These are phyloP conservation scores for Apeira syringaria DNA, from an alignment of 2,888 invertebrate genomes.

Conservation along the genomic window DNA sequence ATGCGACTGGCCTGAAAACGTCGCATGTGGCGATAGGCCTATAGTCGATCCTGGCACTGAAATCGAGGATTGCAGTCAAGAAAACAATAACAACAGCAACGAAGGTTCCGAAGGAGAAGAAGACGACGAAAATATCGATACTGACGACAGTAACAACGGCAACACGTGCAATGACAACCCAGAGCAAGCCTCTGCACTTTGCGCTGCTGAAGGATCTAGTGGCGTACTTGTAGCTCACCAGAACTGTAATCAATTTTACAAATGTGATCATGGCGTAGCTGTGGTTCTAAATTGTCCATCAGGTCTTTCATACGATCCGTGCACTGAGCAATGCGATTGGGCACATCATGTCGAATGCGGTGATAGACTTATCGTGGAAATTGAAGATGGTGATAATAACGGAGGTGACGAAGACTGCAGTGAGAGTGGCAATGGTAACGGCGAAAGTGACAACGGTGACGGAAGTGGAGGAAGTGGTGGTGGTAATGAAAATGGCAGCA, in stretches of 20 bases:
- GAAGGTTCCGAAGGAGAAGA: constrained; percentile 3
- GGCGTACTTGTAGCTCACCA: constrained; percentile 44
- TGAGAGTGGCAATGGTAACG: constrained; percentile 1
- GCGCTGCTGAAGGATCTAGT: constrained; percentile 38
- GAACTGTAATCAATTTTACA: constrained; percentile 50
- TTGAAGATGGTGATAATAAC: constrained; percentile 19
- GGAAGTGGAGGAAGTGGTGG: constrained; percentile 3
- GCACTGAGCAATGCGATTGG: constrained; percentile 47
- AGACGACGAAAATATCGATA: neutral
- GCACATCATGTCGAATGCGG: constrained; percentile 46
- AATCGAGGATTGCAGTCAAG: constrained; percentile 7
- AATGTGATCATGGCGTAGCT: constrained; percentile 39
- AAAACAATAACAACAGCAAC: constrained; percentile 6
- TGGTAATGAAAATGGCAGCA: constrained; percentile 12
- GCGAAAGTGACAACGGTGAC: constrained; percentile 8
- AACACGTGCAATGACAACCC: constrained; percentile 39
- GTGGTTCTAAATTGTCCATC: constrained; percentile 35
- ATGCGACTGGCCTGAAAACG: constrained; percentile 43
- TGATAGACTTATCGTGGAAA: constrained; percentile 36
- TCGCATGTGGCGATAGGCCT: constrained; percentile 36
- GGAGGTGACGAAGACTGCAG: constrained; percentile 7
- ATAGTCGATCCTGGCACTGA: constrained; percentile 22
- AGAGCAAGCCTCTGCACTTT: constrained; percentile 39
- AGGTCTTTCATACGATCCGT: constrained; percentile 41
- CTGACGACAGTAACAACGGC: constrained; percentile 11